phyloP scores from a whole-genome alignment of 2,797 vertebrate species.

The Morelia viridis region DNA sequence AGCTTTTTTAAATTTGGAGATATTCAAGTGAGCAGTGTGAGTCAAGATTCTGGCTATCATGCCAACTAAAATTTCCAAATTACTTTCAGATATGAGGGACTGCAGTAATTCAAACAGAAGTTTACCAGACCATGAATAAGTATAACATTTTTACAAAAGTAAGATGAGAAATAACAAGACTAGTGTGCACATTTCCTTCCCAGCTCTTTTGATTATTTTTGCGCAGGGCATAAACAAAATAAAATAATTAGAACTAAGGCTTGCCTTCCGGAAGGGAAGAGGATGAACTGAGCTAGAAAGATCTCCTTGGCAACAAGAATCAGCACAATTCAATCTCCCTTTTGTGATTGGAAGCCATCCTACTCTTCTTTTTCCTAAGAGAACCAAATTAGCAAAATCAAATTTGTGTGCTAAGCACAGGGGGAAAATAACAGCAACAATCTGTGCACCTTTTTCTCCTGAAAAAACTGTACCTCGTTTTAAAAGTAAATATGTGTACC shows the following conservation, averaged over 20 bases:
- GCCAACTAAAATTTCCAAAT: neutral
- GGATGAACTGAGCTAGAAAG: slow-evolving; percentile 11
- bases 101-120: rapidly evolving
- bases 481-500: neutral
- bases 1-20: neutral
- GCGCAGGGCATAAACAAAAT: rapidly evolving
- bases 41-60: neutral
- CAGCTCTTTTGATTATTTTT: neutral
- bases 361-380: neutral
- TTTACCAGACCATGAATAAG: neutral
- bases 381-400: neutral
- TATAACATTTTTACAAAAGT: neutral
- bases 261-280: neutral
- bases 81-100: neutral
- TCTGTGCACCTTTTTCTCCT: neutral
- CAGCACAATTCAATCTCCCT: neutral
- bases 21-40: neutral
- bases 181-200: rapidly evolving
- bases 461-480: neutral
- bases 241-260: neutral
- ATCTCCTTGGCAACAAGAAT: slow-evolving; percentile 35
- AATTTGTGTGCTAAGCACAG: neutral
- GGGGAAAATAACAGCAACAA: neutral
- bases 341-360: neutral
- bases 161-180: neutral